phyloP scores from a whole-genome alignment of 2,888 invertebrate genomes.

The Geophilus truncorum region DNA sequence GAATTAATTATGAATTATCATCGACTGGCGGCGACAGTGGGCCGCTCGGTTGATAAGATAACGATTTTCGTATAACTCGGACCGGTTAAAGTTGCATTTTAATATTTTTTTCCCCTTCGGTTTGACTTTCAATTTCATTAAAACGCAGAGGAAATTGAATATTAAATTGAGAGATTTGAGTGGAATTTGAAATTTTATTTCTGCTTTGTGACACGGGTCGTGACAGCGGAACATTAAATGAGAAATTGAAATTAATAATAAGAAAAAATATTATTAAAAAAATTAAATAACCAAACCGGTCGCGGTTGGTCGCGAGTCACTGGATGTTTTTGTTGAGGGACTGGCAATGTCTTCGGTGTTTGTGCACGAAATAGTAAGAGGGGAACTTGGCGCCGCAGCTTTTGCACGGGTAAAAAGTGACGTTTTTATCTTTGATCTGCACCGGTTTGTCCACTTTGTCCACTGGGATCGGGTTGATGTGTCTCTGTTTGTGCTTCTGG shows the following conservation, averaged over 20 bases:
- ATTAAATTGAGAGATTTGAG: neutral
- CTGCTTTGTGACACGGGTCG: no score
- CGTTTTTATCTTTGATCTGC: slow-evolving; percentile 63
- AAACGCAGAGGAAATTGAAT: neutral
- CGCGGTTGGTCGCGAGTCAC: neutral
- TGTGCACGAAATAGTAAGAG: slow-evolving; percentile 89
- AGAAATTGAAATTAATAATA: no score
- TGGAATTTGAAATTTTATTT: no score
- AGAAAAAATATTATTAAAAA: no score
- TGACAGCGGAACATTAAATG: no score
- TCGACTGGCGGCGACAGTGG: neutral
- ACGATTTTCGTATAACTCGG: neutral
- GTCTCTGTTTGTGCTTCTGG: slow-evolving; percentile 68
- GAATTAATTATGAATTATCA: no score
- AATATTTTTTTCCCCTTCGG: neutral
- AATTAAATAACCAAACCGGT: no score
- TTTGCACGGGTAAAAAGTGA: slow-evolving; percentile 90
- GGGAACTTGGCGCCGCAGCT: slow-evolving; percentile 88
- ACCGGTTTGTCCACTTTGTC: neutral
- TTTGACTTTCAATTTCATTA: neutral
- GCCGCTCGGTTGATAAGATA: neutral
- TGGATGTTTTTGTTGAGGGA: no score
- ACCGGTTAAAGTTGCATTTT: neutral
- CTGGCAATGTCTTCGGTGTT: slow-evolving; percentile 80
- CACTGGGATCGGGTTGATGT: slow-evolving; percentile 55